Evolutionary conservation across 2,113 vertebrate species (phyloP).

Genomic region (Smithornis capensis): DNA sequence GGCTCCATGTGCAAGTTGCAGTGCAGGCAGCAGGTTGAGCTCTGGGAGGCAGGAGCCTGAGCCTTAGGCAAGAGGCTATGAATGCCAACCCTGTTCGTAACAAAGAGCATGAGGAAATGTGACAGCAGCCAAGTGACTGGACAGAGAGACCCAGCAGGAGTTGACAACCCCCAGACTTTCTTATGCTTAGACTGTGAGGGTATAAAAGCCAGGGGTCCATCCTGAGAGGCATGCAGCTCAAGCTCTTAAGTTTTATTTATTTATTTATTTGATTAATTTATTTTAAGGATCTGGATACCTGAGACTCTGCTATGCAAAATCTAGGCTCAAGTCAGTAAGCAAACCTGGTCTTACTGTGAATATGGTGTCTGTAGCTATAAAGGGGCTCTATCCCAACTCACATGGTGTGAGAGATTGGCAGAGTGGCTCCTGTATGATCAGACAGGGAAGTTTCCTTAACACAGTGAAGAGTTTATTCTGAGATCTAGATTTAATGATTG

Average conservation of each 20-base stretch:
- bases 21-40: not conserved
- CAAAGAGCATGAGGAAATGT: not conserved
- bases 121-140: rapidly evolving
- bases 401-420: not conserved
- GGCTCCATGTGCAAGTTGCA: not conserved
- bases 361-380: not conserved
- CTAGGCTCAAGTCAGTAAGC: not conserved
- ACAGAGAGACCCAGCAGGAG: not conserved
- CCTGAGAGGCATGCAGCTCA: not conserved
- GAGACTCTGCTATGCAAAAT: not conserved
- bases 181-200: not conserved
- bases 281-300: not conserved
- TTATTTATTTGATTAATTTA: not conserved
- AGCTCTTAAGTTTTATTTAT: not conserved
- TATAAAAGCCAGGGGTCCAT: not conserved
- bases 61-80: rapidly evolving
- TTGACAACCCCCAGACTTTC: not conserved
- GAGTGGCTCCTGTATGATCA: not conserved
- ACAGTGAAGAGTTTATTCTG: not conserved
- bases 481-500: not conserved
- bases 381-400: not conserved
- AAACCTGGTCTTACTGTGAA: not conserved
- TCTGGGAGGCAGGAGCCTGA: not conserved
- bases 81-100: not conserved
- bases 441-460: not conserved